Evolutionary conservation across 2,888 invertebrate species (phyloP), one percentile per base, ranked within the genome.

Genomic region (Stegophylla sp.): DNA sequence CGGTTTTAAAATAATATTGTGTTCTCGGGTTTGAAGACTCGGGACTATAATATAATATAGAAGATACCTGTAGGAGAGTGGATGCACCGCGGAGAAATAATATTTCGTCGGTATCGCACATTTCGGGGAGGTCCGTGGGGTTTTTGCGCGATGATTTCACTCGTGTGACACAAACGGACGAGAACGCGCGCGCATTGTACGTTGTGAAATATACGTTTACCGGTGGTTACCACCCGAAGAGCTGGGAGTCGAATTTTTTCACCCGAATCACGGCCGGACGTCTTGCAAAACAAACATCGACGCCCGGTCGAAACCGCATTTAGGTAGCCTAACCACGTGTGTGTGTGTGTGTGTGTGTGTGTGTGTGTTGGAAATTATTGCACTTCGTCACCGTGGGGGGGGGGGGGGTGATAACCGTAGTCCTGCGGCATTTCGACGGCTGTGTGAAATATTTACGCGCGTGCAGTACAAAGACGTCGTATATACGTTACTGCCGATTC

Each of bases 71-170:
- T 34, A 7, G 34, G 34, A 34, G 34, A 34, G 34, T 34, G 34
- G 34, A 34, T 3, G 7, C 3, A 34, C 3, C 34, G 34, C 3
- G 4, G 34, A 34, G 4, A 7, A 34, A 3, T 3, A 34, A 34
- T 34, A 34, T 34, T 7, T 5, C 34, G 34, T 34, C 34, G 34
- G 7, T 7, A 7, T 7, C 4, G 3, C 12, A 20, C 51, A 51
- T 51, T 69, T 51, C n/a, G 28, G 15, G 34, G 53, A 13, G 53
- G 20, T 56, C 34, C 20, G 15, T 15, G 73, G 3, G 59, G 73
- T 59, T 72, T 72, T 56, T 43, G 59, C 59, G 43, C 20, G 43
- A 73, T 45, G n/a, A 59, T 73, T n/a, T 59, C 17, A 20, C 12
- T 59, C 59, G 26, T 26, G n/a, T 45, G 73, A 59, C 45, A n/a